phyloP scores from a whole-genome alignment of 2,113 vertebrate species.

The Tinamus guttatus region DNA sequence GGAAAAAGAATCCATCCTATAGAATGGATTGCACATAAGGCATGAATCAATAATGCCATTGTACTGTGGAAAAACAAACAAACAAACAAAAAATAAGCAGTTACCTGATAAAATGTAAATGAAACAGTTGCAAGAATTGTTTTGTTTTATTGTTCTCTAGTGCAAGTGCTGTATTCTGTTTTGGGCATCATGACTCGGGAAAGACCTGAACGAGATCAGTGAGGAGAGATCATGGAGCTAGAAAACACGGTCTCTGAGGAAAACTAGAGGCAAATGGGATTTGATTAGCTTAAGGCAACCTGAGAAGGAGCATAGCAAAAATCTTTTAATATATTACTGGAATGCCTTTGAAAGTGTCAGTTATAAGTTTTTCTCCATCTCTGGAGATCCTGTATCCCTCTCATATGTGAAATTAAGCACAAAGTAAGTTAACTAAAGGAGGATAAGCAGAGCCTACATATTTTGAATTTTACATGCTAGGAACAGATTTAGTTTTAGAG shows the following conservation, averaged over 20 bases:
- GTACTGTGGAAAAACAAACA: not conserved
- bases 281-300: not conserved
- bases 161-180: not conserved
- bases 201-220: not conserved
- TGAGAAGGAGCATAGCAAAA: not conserved
- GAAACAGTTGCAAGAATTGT: not conserved
- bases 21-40: not conserved
- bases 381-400: not conserved
- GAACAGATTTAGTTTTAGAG: not conserved
- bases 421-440: not conserved
- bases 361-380: not conserved
- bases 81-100: not conserved
- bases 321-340: not conserved
- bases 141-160: not conserved
- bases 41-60: not conserved
- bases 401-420: not conserved
- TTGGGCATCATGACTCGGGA: not conserved
- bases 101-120: not conserved
- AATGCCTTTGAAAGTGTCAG: not conserved
- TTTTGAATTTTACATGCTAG: not conserved
- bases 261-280: not conserved
- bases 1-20: not conserved
- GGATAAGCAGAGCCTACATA: not conserved
- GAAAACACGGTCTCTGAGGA: not conserved
- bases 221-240: not conserved